phyloP scores from a whole-genome alignment of 1,140 invertebrate genomes.

The Parasteatoda tepidariorum region DNA sequence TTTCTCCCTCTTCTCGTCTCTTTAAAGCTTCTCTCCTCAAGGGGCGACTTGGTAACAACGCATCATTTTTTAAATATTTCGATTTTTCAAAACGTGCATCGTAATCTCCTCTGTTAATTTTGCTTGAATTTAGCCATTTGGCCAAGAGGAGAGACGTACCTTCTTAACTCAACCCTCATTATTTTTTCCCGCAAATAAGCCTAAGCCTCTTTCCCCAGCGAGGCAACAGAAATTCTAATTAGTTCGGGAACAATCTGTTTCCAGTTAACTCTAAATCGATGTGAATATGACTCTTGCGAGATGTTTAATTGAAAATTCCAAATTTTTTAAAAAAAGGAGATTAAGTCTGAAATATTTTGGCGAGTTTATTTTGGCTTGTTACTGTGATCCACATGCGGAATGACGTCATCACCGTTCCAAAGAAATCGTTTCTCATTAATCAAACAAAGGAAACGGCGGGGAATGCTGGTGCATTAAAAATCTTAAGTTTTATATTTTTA shows the following conservation, averaged over 20 bases:
- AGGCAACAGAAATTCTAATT: slow-evolving; percentile 37
- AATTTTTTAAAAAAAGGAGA: background rate
- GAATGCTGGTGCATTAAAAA: no score
- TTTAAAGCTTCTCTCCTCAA: background rate
- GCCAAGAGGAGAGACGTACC: background rate
- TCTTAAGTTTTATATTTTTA: no score
- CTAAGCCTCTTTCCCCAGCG: slow-evolving; percentile 13
- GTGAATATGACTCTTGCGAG: background rate
- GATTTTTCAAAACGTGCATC: background rate
- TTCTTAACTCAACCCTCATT: background rate
- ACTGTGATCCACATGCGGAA: no score
- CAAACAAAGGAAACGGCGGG: no score
- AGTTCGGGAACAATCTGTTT: slow-evolving; percentile 31
- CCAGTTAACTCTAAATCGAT: slow-evolving; percentile 26
- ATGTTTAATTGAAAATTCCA: slow-evolving; percentile 6
- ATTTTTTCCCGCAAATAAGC: background rate
- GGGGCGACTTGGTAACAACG: background rate
- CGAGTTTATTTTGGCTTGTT: background rate
- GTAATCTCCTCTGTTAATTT: slow-evolving; percentile 43
- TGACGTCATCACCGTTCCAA: no score
- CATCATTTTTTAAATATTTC: background rate
- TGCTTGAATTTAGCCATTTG: slow-evolving; percentile 11
- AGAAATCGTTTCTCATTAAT: no score
- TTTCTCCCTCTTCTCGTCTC: background rate
- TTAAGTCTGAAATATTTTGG: background rate